A percentile compares a stretch with the other conserved stretches of the same genome.
Evolutionary conservation across 2,113 vertebrate genomes (phyloP).

Genomic region (Rhinoptilus africanus): DNA sequence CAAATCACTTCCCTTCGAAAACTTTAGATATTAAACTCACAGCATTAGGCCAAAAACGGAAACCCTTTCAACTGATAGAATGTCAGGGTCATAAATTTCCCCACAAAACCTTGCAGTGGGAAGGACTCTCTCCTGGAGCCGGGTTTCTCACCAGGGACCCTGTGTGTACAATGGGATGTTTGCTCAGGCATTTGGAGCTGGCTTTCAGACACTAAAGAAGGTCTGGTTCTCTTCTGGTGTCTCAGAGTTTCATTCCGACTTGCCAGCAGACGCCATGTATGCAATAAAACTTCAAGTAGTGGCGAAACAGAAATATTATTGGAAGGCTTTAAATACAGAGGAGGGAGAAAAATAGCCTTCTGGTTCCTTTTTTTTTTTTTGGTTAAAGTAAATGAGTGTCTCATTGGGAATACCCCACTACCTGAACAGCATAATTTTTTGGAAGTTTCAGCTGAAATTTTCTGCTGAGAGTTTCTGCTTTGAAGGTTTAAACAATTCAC

Average conservation of each 20-base stretch:
- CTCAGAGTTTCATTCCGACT: background rate
- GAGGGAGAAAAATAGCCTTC: background rate
- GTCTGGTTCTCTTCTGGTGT: conserved; percentile 10
- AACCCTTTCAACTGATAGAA: conserved; percentile 51
- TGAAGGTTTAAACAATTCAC: background rate
- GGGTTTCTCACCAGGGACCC: conserved; percentile 36
- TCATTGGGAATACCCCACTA: background rate
- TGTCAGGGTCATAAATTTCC: conserved; percentile 62
- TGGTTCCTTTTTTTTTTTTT: background rate
- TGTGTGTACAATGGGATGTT: conserved; percentile 48
- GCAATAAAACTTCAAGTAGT: background rate
- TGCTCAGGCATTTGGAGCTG: conserved; percentile 19
- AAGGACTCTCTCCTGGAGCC: background rate
- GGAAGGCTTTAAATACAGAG: background rate
- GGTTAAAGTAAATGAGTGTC: background rate
- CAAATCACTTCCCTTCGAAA: conserved; percentile 61
- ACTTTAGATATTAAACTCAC: conserved; percentile 54
- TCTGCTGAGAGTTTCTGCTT: background rate
- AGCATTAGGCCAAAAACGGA: conserved; percentile 10
- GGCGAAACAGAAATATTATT: background rate
- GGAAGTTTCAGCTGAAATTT: background rate
- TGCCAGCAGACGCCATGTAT: background rate
- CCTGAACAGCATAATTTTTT: background rate
- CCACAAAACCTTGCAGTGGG: conserved; percentile 31
- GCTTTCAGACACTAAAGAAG: conserved; percentile 8